phyloP scores from a whole-genome alignment of 2,888 invertebrate genomes.

The Hyposoter dolosus region DNA sequence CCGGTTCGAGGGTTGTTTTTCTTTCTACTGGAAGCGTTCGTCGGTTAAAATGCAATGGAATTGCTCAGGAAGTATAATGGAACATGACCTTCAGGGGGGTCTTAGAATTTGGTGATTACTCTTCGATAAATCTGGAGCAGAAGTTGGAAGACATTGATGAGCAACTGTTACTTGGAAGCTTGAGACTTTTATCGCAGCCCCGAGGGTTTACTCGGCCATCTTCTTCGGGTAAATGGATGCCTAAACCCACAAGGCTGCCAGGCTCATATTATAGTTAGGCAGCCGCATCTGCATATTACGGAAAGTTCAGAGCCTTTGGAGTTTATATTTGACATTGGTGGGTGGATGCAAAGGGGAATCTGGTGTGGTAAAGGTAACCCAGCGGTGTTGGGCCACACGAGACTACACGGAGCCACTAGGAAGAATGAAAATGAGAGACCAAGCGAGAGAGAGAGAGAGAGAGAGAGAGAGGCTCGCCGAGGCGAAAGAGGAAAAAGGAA shows the following conservation, averaged over 20 bases:
- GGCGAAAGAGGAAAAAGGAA: conserved; percentile 48
- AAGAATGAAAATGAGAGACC: conserved; percentile 38
- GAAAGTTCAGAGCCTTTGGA: conserved; percentile 34
- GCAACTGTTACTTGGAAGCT: neutral
- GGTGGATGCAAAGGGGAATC: conserved; percentile 35
- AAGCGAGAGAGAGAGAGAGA: too few species aligned
- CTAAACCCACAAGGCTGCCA: neutral
- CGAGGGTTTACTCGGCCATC: conserved; percentile 14
- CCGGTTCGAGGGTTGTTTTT: neutral
- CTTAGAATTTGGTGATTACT: neutral
- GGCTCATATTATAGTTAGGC: conserved; percentile 5
- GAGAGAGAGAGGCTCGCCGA: neutral
- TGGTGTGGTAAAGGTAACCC: conserved; percentile 43
- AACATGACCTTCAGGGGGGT: neutral
- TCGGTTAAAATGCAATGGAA: neutral
- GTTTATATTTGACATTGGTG: conserved; percentile 63
- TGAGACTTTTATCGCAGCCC: conserved; percentile 10
- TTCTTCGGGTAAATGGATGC: conserved; percentile 26
- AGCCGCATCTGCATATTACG: conserved; percentile 60
- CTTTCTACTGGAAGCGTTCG: neutral
- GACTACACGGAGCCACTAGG: conserved; percentile 3
- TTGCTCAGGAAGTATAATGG: neutral
- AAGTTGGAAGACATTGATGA: conserved; percentile 15
- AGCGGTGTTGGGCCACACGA: conserved; percentile 32
- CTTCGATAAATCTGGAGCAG: neutral